Evolutionary conservation across 2,797 vertebrate genomes (phyloP).

Genomic region (Enteromius viviparus): DNA sequence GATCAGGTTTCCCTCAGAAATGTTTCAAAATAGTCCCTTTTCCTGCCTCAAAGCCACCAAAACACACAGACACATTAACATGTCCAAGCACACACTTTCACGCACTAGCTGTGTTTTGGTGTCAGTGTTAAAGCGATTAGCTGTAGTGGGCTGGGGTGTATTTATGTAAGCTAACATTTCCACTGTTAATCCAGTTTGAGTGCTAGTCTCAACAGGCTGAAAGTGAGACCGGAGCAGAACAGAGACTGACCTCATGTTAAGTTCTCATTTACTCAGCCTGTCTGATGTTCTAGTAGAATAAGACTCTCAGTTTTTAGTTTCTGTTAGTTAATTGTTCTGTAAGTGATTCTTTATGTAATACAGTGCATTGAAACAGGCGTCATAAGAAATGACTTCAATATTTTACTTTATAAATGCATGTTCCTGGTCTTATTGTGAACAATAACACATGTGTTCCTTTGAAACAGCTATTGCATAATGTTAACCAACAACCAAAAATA

Average conservation of each 20-base stretch:
- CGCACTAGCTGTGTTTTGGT: constrained; percentile 8
- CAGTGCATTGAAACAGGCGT: not conserved
- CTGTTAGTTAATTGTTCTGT: not conserved
- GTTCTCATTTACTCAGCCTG: constrained; percentile 34
- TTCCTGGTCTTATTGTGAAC: not conserved
- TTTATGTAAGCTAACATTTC: constrained; percentile 58
- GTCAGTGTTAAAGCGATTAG: constrained; percentile 55
- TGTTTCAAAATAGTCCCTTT: constrained; percentile 27
- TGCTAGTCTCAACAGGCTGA: constrained; percentile 35
- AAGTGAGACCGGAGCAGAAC: not conserved
- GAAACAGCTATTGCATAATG: not conserved
- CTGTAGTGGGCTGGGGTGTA: constrained; percentile 47
- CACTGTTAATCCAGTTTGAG: constrained; percentile 47
- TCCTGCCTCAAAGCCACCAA: constrained; percentile 45
- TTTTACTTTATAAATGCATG: not conserved
- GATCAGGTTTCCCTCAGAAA: constrained; percentile 45
- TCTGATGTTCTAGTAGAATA: constrained; percentile 18
- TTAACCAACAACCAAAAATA: not conserved
- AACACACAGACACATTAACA: constrained; percentile 29
- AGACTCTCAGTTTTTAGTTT: constrained; percentile 22
- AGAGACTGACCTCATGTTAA: constrained; percentile 26
- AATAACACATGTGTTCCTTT: not conserved
- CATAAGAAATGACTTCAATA: not conserved
- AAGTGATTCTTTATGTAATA: not conserved
- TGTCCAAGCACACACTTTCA: not conserved